Evolutionary conservation across 2,888 invertebrate species (phyloP).

Genomic region (Trichopoda pennipes): DNA sequence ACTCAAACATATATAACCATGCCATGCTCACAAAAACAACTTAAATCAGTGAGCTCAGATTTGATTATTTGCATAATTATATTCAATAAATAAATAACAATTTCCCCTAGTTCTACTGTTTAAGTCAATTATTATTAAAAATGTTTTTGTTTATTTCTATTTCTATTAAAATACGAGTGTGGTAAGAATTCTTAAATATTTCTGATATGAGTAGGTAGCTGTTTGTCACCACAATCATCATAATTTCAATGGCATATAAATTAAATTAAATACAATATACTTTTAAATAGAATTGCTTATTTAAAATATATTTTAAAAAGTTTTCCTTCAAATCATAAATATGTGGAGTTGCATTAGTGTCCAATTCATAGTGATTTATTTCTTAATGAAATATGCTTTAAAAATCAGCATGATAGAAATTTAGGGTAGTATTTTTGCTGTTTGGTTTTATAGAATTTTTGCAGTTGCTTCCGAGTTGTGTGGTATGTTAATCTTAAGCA

Average conservation of each 20-base stretch:
- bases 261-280: constrained; percentile 37
- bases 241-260: constrained; percentile 59
- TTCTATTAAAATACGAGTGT: background rate
- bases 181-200: constrained; percentile 9
- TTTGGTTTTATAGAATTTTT: background rate
- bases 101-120: too few relatives aligned
- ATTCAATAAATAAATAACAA: too few relatives aligned
- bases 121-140: background rate
- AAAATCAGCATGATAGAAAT: background rate
- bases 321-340: constrained; percentile 36
- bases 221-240: constrained; percentile 60
- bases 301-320: constrained; percentile 47
- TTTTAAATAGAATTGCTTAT: constrained; percentile 43
- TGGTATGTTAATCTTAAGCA: too few relatives aligned
- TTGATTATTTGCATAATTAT: too few relatives aligned
- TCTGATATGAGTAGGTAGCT: constrained; percentile 38
- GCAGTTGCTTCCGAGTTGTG: too few relatives aligned
- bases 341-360: constrained; percentile 37
- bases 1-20: too few relatives aligned
- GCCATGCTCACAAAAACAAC: too few relatives aligned
- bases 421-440: background rate
- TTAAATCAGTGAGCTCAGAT: too few relatives aligned
- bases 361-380: constrained; percentile 23
- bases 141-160: background rate
- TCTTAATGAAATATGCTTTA: background rate